Base-by-base conservation (phyloP, 2,888 invertebrate species). In the Aethes cnicana region DNA sequence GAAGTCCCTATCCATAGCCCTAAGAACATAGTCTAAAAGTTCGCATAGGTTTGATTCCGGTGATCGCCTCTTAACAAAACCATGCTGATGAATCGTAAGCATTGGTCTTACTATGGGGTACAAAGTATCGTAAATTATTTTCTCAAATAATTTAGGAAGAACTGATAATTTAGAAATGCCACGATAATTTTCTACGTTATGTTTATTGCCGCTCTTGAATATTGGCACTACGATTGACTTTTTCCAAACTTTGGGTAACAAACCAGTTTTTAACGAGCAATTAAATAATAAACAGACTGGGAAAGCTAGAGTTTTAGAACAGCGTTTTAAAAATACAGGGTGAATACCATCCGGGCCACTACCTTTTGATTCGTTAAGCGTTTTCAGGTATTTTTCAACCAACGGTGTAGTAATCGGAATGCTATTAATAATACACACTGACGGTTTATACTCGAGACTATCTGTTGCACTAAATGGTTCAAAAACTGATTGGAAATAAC, bases 11-110 rank as follows among this genome's bases (percentile, higher is more conserved):
- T 53, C 46, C 56, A 62, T 56, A 8, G 54, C 44, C 7, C 14
- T 23, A 0, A 55, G 9, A 2, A 56, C 9, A 5, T 26, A 14
- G 14, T 59, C 52, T 0, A 43, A 4, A 8, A 54, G 54, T 30
- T 56, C 53, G 12, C 48, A 46, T 1, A 61, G 25, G 30, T 58
- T 58, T 1, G 55, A 47, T n/a, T 56, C 59, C 2, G 55, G 49
- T 1, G 55, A 58, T 8, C 48, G 42, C 14, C 41, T 50, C 3
- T 28, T 53, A 2, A 60, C 9, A 25, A 60, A 58, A 1, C 60
- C 56, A 39, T 61, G 41, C 21, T 42, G 28, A 6, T 43, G 30
- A 14, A 49, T 6, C 2, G 35, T 32, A 7, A 57, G 7, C 4
- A 14, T 6, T 0, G 43, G 37, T 23, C 44, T 50, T 1, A 49